Evolutionary conservation across 2,113 vertebrate genomes (phyloP).

Genomic region (Furnarius figulus): DNA sequence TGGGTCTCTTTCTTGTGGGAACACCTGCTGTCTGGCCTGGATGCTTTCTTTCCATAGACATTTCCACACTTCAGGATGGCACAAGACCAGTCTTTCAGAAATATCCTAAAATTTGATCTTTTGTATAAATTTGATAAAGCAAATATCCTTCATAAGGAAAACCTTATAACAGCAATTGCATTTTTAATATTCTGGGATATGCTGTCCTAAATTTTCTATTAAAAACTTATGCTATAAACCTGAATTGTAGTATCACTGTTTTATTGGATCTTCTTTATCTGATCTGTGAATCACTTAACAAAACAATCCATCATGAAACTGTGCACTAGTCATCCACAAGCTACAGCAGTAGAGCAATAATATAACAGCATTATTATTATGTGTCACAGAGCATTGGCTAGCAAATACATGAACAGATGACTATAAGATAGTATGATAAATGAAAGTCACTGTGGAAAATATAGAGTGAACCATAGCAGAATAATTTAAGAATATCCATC

Average conservation of each 20-base stretch:
- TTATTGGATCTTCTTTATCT: background rate
- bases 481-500: background rate
- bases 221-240: background rate
- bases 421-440: background rate
- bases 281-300: background rate
- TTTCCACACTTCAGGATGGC: background rate
- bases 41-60: background rate
- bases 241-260: background rate
- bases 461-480: accelerated
- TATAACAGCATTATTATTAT: background rate
- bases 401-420: background rate
- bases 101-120: background rate
- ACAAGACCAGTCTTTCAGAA: background rate
- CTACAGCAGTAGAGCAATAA: background rate
- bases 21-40: background rate
- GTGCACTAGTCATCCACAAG: background rate
- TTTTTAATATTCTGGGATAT: background rate
- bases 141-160: background rate
- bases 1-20: background rate
- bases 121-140: background rate
- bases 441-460: background rate
- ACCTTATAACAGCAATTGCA: background rate
- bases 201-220: background rate
- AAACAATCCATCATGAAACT: background rate
- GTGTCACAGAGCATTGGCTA: background rate